Evolutionary conservation across 2,888 invertebrate genomes (phyloP).

Genomic region (Cyaniris semiargus): DNA sequence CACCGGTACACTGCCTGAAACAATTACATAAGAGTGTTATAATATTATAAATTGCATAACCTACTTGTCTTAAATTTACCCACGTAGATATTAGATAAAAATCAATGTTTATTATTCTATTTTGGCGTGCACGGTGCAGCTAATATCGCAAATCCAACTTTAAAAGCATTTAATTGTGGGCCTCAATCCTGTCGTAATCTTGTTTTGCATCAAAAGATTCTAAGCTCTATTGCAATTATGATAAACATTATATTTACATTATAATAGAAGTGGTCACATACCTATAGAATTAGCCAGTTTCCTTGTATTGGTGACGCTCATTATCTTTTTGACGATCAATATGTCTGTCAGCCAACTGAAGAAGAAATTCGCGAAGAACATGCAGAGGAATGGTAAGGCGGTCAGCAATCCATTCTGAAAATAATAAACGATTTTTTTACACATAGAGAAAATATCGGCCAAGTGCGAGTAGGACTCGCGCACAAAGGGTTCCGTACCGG

Average conservation of each 20-base stretch:
- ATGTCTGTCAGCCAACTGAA: conserved; percentile 84
- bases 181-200: neutral
- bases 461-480: too few relatives aligned
- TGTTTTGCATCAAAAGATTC: neutral
- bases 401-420: conserved; percentile 83
- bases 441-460: neutral
- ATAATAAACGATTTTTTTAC: neutral
- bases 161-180: neutral
- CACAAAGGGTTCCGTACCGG: too few relatives aligned
- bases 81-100: too few relatives aligned
- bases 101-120: neutral
- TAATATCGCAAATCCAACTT: neutral
- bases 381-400: conserved; percentile 85
- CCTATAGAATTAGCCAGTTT: conserved; percentile 85
- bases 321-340: conserved; percentile 73
- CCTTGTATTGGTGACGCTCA: conserved; percentile 78
- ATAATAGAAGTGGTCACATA: conserved; percentile 39
- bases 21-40: neutral
- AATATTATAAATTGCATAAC: too few relatives aligned
- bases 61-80: too few relatives aligned
- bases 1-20: conserved; percentile 11
- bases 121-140: too few relatives aligned
- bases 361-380: conserved; percentile 85
- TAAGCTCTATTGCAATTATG: neutral
- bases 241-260: neutral